phyloP scores from a whole-genome alignment of 2,797 vertebrate genomes.

The Manis pentadactyla region DNA sequence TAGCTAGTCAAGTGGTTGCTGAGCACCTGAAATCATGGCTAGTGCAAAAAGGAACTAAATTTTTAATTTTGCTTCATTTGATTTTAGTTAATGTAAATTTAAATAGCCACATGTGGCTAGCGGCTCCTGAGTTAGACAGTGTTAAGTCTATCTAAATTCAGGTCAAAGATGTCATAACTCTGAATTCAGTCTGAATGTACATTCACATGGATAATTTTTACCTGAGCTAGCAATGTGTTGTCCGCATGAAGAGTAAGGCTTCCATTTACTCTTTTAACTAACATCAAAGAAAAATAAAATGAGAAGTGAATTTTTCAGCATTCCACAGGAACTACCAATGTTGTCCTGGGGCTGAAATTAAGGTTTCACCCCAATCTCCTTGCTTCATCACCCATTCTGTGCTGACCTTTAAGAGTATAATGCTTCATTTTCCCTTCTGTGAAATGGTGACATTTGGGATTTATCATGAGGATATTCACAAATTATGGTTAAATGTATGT shows the following conservation, averaged over 20 bases:
- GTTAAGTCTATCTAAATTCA: not conserved
- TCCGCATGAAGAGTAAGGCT: not conserved
- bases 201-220: conserved; percentile 10
- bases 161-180: not conserved
- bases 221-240: not conserved
- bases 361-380: not conserved
- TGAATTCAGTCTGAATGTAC: not conserved
- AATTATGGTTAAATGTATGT: not conserved
- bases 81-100: conserved; percentile 30
- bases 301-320: not conserved
- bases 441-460: not conserved
- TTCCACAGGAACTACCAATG: not conserved
- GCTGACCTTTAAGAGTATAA: not conserved
- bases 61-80: not conserved
- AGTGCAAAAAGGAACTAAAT: not conserved
- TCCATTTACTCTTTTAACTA: not conserved
- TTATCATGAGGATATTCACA: conserved; percentile 19
- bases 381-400: not conserved
- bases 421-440: not conserved
- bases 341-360: not conserved
- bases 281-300: not conserved
- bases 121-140: not conserved
- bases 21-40: not conserved
- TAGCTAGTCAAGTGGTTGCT: not conserved
- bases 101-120: not conserved